These are phyloP conservation scores for Cenopis cana DNA, from an alignment of 2,888 invertebrate species.

Conservation along the genomic window DNA sequence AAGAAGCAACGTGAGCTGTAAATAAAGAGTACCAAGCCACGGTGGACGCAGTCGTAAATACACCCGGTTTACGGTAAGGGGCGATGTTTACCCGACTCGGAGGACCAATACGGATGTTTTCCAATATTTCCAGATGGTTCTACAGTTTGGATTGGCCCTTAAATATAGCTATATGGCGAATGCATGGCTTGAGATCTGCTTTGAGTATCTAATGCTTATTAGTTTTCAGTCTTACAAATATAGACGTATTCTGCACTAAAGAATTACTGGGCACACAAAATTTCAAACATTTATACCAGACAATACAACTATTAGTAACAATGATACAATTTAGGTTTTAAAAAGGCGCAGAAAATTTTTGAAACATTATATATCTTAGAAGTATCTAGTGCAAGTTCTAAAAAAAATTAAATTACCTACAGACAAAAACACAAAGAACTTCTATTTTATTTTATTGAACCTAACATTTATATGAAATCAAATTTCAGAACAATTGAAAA, in stretches of 20 bases:
- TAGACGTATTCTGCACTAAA: not conserved
- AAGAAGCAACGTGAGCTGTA: slow-evolving; percentile 29
- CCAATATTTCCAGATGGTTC: slow-evolving; percentile 14
- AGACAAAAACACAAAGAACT: not conserved
- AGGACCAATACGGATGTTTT: slow-evolving; percentile 46
- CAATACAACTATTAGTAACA: no score
- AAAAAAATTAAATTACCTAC: not conserved
- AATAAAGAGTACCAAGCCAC: slow-evolving; percentile 35
- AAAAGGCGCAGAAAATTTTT: no score
- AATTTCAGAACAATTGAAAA: slow-evolving; percentile 3
- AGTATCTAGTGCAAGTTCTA: not conserved
- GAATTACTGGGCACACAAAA: not conserved
- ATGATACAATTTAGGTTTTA: no score
- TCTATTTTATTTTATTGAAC: not conserved
- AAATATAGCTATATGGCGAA: not conserved
- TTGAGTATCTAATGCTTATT: not conserved
- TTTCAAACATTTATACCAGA: no score
- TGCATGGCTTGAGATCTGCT: not conserved
- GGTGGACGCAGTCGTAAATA: slow-evolving; percentile 52
- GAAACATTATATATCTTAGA: not conserved
- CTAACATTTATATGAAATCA: not conserved
- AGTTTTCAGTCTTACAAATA: not conserved
- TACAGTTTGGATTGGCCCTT: slow-evolving; percentile 3
- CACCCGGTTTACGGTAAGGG: slow-evolving; percentile 53
- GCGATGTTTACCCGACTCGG: slow-evolving; percentile 51